Evolutionary conservation across 2,888 invertebrate species (phyloP).

Genomic region (Lasius platythorax): DNA sequence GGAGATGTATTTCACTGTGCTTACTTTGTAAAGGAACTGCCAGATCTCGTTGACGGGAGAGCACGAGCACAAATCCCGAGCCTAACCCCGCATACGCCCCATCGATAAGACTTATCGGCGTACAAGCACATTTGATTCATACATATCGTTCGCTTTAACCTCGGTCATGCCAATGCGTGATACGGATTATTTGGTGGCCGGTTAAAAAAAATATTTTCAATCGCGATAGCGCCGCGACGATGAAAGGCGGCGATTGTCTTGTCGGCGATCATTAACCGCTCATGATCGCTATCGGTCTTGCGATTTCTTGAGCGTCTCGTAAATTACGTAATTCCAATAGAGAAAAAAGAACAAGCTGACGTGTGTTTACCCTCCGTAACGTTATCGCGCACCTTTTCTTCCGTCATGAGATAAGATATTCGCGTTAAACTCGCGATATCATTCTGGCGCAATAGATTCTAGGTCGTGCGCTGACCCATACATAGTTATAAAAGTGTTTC

Average conservation of each 20-base stretch:
- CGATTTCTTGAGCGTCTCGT: neutral
- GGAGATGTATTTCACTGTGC: conserved; percentile 1
- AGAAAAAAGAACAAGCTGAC: neutral
- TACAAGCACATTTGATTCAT: conserved; percentile 21
- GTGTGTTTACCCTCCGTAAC: conserved; percentile 35
- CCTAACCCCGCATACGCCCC: conserved; percentile 41
- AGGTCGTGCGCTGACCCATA: conserved; percentile 88
- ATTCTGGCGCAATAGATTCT: conserved; percentile 76
- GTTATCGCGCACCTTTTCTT: conserved; percentile 42
- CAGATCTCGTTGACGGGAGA: conserved; percentile 24
- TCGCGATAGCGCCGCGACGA: conserved; percentile 7
- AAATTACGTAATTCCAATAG: conserved; percentile 13
- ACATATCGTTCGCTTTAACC: conserved; percentile 41
- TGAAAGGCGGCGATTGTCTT: conserved; percentile 9
- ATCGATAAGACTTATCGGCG: conserved; percentile 53
- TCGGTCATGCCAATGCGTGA: conserved; percentile 6
- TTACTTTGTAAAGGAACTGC: conserved; percentile 15
- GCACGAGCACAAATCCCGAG: neutral
- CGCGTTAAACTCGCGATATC: conserved; percentile 15
- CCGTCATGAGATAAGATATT: conserved; percentile 46
- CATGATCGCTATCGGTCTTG: neutral
- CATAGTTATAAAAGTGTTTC: neutral
- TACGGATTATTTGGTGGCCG: conserved; percentile 28
- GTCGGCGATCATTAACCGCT: neutral
- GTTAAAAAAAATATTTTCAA: conserved; percentile 23